Evolutionary conservation across 2,888 invertebrate species (phyloP).

Genomic region (Ornithoptera alexandrae): DNA sequence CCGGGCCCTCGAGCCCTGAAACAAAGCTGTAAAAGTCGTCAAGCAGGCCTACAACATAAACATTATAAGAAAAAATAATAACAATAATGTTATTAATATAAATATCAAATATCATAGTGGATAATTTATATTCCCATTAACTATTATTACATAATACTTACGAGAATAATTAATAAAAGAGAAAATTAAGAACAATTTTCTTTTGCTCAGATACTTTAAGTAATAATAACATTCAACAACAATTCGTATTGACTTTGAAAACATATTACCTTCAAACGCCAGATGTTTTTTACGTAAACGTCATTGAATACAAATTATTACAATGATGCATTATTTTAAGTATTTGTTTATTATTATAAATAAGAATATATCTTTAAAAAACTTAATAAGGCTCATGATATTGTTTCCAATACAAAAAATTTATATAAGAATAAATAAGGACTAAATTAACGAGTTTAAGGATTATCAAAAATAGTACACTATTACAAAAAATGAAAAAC

Average conservation of each 20-base stretch:
- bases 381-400: neutral
- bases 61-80: too few species aligned
- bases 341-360: neutral
- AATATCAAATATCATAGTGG: too few species aligned
- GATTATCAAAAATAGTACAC: neutral
- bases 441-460: neutral
- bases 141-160: neutral
- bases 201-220: neutral
- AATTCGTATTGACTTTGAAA: neutral
- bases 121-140: too few species aligned
- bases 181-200: neutral
- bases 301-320: slow-evolving; percentile 1
- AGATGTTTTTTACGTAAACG: neutral
- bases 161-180: neutral
- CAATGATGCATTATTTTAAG: neutral
- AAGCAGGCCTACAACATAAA: too few species aligned
- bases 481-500: slow-evolving; percentile 8
- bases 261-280: neutral
- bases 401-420: neutral
- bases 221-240: neutral
- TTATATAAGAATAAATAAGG: neutral
- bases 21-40: too few species aligned
- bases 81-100: too few species aligned
- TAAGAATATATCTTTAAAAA: too few species aligned
- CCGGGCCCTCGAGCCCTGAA: too few species aligned